These are phyloP conservation scores for Pocillopora meandrina DNA, from an alignment of 92 coral and sea anemone species.

Conservation along the genomic window DNA sequence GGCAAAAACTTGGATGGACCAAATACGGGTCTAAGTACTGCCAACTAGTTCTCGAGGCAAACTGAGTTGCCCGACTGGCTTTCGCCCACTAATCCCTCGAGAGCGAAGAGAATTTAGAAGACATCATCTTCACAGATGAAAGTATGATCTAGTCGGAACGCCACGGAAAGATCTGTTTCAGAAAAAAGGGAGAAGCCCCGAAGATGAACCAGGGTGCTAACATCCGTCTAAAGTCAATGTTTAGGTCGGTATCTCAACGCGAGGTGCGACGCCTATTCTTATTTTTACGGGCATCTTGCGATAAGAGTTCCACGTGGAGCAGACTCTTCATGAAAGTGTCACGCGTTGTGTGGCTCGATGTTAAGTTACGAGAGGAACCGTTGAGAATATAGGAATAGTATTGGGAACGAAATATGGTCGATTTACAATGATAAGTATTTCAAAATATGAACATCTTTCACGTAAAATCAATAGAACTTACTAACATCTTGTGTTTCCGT, in stretches of 20 bases:
- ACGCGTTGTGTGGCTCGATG: too few species aligned
- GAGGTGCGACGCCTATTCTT: conserved; percentile 38
- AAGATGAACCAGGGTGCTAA: not conserved
- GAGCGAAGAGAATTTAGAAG: not conserved
- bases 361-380: too few species aligned
- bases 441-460: too few species aligned
- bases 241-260: conserved; percentile 55
- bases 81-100: not conserved
- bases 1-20: not conserved
- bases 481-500: too few species aligned
- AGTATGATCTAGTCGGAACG: not conserved
- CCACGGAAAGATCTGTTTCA: not conserved
- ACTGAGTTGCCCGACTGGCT: not conserved
- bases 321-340: too few species aligned
- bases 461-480: too few species aligned
- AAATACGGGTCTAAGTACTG: not conserved
- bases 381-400: too few species aligned
- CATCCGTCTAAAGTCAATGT: conserved; percentile 38
- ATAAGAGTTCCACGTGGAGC: not conserved
- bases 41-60: not conserved
- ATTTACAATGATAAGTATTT: too few species aligned
- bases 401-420: too few species aligned
- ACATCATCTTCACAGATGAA: not conserved
- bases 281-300: conserved; percentile 52
- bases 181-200: not conserved